Evolutionary conservation across 2,113 vertebrate genomes (phyloP).

Genomic region (Anoplopoma fimbria): DNA sequence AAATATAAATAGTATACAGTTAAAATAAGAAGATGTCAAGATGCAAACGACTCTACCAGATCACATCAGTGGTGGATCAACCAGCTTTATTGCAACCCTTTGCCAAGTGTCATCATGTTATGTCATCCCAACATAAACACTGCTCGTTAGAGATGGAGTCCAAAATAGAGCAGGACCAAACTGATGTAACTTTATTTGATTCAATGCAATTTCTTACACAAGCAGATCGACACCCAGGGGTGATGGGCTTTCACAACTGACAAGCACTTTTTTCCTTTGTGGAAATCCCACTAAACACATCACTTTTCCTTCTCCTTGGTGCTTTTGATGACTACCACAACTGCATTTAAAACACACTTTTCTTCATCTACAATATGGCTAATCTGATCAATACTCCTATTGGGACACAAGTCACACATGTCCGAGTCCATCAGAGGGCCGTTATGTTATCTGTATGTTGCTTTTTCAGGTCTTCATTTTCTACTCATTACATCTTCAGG

Average conservation of each 20-base stretch:
- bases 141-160: neutral
- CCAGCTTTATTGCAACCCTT: neutral
- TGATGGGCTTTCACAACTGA: neutral
- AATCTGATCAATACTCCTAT: neutral
- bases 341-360: no score
- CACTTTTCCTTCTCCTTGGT: neutral
- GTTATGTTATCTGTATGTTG: neutral
- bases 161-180: neutral
- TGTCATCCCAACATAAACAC: neutral
- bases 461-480: neutral
- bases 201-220: neutral
- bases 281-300: slow-evolving; percentile 1
- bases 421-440: no score
- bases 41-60: neutral
- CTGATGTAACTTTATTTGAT: neutral
- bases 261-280: neutral
- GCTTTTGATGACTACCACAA: neutral
- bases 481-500: slow-evolving; percentile 28
- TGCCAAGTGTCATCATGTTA: neutral
- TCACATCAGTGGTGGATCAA: neutral
- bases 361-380: neutral
- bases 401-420: no score
- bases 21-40: neutral
- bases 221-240: neutral
- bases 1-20: neutral